Conservation (phyloP, 2,797 vertebrate genomes). For the Malurus leucopterus region DNA sequence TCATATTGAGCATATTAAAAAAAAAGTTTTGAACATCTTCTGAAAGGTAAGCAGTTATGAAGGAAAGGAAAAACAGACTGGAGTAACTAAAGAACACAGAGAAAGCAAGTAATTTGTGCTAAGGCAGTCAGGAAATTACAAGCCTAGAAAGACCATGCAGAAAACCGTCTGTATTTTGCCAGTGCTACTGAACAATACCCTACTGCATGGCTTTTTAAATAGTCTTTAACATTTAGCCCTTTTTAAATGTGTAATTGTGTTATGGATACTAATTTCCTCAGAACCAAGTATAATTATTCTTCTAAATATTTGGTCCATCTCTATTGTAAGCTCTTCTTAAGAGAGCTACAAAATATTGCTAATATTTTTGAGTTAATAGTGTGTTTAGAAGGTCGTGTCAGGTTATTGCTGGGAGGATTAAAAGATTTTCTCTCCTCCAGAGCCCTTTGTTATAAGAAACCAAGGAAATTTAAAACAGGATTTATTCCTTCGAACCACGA, state of each 20-base stretch:
- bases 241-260: constrained; percentile 37
- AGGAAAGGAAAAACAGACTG: constrained; percentile 2
- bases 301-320: constrained; percentile 6
- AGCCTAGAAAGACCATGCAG: constrained; percentile 45
- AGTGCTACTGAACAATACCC: constrained; percentile 46
- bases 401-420: constrained; percentile 70
- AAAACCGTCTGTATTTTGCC: constrained; percentile 9
- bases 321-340: constrained; percentile 37
- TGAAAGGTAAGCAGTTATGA: not conserved
- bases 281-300: not conserved
- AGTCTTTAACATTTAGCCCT: constrained; percentile 28
- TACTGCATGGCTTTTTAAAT: constrained; percentile 10
- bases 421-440: constrained; percentile 68
- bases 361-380: constrained; percentile 51
- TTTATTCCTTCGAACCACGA: constrained; percentile 69
- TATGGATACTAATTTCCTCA: constrained; percentile 9
- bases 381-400: constrained; percentile 68
- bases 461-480: constrained; percentile 74
- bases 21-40: not conserved
- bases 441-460: constrained; percentile 70
- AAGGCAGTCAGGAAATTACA: constrained; percentile 22
- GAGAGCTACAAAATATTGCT: constrained; percentile 52
- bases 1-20: not conserved
- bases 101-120: not conserved
- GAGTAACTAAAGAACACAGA: constrained; percentile 19